phyloP scores from a whole-genome alignment of 2,888 invertebrate species.

The Junonia oenone region DNA sequence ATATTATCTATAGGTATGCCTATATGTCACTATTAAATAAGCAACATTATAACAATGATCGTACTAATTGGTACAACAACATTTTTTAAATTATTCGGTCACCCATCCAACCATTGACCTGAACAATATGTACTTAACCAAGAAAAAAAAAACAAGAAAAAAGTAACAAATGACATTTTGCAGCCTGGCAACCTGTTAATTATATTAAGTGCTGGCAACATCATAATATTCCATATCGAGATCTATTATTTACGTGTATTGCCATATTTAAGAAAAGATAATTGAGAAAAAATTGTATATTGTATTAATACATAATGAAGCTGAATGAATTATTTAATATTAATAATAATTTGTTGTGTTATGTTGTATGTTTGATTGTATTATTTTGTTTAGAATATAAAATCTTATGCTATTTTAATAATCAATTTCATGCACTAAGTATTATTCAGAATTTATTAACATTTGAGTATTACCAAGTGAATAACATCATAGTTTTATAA shows the following conservation, averaged over 20 bases:
- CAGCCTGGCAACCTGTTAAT: neutral
- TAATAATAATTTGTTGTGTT: neutral
- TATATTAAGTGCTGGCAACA: neutral
- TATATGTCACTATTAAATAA: no score
- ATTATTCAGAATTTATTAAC: no score
- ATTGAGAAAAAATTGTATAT: neutral
- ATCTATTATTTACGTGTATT: neutral
- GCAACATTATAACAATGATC: no score
- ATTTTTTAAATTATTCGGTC: no score
- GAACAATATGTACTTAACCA: neutral
- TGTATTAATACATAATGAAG: no score
- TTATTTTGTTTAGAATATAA: no score
- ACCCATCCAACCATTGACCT: neutral
- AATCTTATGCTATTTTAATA: no score
- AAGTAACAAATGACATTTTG: neutral
- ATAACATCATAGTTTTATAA: no score
- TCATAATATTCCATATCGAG: neutral
- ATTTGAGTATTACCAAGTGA: no score
- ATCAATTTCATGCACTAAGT: no score
- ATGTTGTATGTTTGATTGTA: neutral
- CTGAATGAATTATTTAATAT: neutral
- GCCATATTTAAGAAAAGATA: neutral
- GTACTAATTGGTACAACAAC: no score
- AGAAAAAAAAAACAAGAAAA: neutral
- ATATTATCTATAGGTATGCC: no score